Conservation (phyloP, 2,797 vertebrate genomes). For the Anniella stebbinsi region DNA sequence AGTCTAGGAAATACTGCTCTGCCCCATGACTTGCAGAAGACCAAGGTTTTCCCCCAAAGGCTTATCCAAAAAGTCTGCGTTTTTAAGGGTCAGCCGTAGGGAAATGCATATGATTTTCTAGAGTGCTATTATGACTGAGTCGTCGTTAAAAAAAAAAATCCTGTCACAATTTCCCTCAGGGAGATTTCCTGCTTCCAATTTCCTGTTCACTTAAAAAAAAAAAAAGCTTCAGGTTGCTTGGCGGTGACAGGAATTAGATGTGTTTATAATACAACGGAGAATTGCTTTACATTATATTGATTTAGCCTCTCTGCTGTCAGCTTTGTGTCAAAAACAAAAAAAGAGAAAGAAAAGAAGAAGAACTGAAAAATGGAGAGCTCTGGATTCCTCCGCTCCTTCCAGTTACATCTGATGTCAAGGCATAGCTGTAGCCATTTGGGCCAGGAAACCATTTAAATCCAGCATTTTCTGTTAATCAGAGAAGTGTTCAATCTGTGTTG, state of each 20-base stretch:
- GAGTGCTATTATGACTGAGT: background rate
- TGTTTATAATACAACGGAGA: slow-evolving; percentile 43
- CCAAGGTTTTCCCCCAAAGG: background rate
- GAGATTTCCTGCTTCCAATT: slow-evolving; percentile 38
- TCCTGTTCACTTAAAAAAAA: slow-evolving; percentile 32
- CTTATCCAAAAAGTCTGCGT: slow-evolving; percentile 5
- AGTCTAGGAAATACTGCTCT: background rate
- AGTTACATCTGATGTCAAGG: background rate
- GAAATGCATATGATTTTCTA: slow-evolving; percentile 42
- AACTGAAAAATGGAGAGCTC: accelerated
- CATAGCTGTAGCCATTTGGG: background rate
- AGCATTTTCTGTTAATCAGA: background rate
- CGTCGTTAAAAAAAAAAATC: slow-evolving; percentile 58
- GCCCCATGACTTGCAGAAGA: background rate
- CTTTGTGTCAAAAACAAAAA: background rate
- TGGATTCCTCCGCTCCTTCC: background rate
- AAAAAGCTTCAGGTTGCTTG: background rate
- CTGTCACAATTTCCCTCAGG: slow-evolving; percentile 25
- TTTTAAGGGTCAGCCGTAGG: slow-evolving; percentile 29
- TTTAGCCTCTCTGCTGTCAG: background rate
- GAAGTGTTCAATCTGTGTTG: background rate
- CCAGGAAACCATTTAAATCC: background rate
- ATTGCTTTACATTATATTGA: background rate
- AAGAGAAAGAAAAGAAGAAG: too few relatives aligned
- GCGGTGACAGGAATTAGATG: slow-evolving; percentile 31